A percentile compares a stretch with the other conserved stretches of the same genome.
Evolutionary conservation across 2,888 invertebrate genomes (phyloP).

Genomic region (Drosophila kuntzei): DNA sequence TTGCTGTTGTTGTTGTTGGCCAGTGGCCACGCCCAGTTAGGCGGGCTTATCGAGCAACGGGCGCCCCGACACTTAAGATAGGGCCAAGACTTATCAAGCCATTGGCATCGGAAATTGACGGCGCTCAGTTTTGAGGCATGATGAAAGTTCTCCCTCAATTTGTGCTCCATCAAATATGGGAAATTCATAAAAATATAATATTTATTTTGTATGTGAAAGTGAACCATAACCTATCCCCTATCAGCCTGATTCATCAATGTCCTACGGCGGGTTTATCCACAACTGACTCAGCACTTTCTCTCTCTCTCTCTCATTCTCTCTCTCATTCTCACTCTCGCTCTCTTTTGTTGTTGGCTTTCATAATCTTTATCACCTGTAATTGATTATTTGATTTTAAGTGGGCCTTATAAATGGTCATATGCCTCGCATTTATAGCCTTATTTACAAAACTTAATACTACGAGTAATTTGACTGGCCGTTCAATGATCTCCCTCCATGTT

Average conservation of each 20-base stretch:
- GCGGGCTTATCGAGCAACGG: constrained; percentile 52
- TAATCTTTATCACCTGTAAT: constrained; percentile 56
- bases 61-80: constrained; percentile 68
- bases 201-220: constrained; percentile 4
- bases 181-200: constrained; percentile 1
- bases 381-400: constrained; percentile 58
- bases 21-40: constrained; percentile 20
- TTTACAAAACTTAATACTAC: constrained; percentile 46
- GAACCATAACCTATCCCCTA: constrained; percentile 72
- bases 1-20: background rate
- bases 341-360: background rate
- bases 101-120: constrained; percentile 44
- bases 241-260: constrained; percentile 2
- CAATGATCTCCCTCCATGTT: constrained; percentile 53
- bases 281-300: background rate
- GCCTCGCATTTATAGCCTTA: constrained; percentile 51
- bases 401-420: constrained; percentile 44
- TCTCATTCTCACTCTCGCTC: background rate
- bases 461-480: constrained; percentile 36
- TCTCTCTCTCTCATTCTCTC: background rate
- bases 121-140: constrained; percentile 37
- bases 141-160: constrained; percentile 37
- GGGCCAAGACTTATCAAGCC: constrained; percentile 44
- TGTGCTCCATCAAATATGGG: background rate
- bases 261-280: background rate